Conservation (phyloP, 2,113 vertebrate species). For the Morone saxatilis region DNA sequence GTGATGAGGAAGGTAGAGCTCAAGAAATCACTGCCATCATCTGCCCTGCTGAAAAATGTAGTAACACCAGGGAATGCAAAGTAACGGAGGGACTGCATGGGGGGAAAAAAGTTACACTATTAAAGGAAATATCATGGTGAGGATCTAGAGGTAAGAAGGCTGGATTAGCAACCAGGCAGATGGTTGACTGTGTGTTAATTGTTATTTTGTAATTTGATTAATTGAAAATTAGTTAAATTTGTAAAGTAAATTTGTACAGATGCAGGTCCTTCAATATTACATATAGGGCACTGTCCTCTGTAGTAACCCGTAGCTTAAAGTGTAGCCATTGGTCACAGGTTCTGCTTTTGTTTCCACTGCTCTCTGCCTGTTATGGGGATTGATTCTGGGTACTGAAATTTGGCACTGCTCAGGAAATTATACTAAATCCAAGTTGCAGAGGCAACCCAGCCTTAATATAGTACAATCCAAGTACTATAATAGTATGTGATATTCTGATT, state of each 20-base stretch:
- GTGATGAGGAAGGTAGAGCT: constrained; percentile 29
- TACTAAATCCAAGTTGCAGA: neutral
- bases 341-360: constrained; percentile 31
- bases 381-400: neutral
- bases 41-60: neutral
- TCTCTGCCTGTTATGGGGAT: constrained; percentile 1
- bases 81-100: no score
- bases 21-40: constrained; percentile 17
- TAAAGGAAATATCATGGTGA: neutral
- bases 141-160: neutral
- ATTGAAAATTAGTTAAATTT: constrained; percentile 23
- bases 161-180: constrained; percentile 3
- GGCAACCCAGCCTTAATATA: neutral
- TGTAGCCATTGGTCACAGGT: constrained; percentile 11
- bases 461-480: no score
- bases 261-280: constrained; percentile 8
- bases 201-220: constrained; percentile 48
- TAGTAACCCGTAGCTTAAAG: constrained; percentile 10
- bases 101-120: neutral
- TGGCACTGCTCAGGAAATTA: neutral
- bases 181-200: constrained; percentile 31
- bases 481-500: neutral
- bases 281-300: constrained; percentile 21
- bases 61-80: neutral
- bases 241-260: constrained; percentile 10